These are phyloP conservation scores for Macaria liturata DNA, from an alignment of 2,888 invertebrate genomes.

Conservation along the genomic window DNA sequence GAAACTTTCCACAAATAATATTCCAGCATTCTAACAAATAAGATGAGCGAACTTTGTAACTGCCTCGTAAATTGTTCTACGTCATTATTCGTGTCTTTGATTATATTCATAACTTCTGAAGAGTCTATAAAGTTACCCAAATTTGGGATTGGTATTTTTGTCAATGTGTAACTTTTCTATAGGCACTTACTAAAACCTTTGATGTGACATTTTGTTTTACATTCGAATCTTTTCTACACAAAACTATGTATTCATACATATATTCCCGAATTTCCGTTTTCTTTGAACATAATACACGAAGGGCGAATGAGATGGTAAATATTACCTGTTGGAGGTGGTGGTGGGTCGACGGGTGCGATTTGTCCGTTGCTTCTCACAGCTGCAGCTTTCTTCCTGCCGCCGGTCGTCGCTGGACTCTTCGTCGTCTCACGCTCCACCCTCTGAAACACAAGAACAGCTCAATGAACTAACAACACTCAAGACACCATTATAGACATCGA, in stretches of 20 bases:
- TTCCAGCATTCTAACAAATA: conserved; percentile 34
- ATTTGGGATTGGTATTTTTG: no score
- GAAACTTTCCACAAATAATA: conserved; percentile 38
- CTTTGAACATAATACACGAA: no score
- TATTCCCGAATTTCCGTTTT: no score
- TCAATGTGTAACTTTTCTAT: no score
- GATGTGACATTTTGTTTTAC: no score
- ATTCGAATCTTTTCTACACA: no score
- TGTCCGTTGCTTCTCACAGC: conserved; percentile 73
- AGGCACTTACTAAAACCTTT: no score
- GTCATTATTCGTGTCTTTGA: conserved; percentile 20
- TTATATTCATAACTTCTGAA: conserved; percentile 22
- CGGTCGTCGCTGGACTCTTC: conserved; percentile 74
- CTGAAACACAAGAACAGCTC: conserved; percentile 51
- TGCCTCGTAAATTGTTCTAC: conserved; percentile 40
- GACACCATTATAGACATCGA: conserved; percentile 13
- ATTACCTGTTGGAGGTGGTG: conserved; percentile 63
- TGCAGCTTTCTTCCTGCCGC: conserved; percentile 69
- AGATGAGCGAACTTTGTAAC: conserved; percentile 39
- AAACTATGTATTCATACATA: no score
- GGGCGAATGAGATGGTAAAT: no score
- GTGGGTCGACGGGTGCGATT: conserved; percentile 60
- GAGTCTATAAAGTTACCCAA: background rate
- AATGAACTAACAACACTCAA: background rate
- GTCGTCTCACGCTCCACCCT: conserved; percentile 72